A percentile compares a stretch with the other conserved stretches of the same genome.
Conservation (phyloP, 1,140 invertebrate genomes). For the Oreohelix idahoensis region DNA sequence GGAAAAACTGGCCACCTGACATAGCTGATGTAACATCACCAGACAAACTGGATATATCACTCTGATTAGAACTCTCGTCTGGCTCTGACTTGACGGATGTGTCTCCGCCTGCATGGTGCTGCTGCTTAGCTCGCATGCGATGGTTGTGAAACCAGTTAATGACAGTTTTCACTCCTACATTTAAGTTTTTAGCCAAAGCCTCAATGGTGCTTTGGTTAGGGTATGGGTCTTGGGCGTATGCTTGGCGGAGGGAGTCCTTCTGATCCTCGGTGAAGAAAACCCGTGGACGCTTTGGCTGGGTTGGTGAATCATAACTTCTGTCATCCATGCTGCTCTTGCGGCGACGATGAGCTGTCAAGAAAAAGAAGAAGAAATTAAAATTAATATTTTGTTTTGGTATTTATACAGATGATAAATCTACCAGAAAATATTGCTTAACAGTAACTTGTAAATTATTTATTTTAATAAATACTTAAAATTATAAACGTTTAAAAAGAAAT, state of each 20-base stretch:
- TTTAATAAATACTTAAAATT: no score
- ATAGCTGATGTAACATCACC: conserved; percentile 50
- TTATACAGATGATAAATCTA: neutral
- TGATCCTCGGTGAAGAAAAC: conserved; percentile 98
- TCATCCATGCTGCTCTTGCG: conserved; percentile 59
- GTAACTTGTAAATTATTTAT: no score
- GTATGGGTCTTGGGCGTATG: conserved; percentile 95
- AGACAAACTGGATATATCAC: conserved; percentile 71
- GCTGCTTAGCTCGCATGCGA: conserved; percentile 93
- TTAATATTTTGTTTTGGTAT: neutral
- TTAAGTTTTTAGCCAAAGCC: conserved; percentile 91
- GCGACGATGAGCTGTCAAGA: conserved; percentile 58
- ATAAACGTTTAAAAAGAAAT: no score
- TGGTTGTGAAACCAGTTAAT: conserved; percentile 99
- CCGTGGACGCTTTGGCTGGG: conserved; percentile 75
- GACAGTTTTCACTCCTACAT: conserved; percentile 94
- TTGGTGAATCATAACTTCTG: conserved; percentile 61
- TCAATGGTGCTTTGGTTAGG: conserved; percentile 96
- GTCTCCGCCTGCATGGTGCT: conserved; percentile 58
- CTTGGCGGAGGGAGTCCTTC: conserved; percentile 93
- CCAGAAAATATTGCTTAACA: no score
- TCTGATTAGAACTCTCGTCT: conserved; percentile 69
- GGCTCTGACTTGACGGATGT: conserved; percentile 54
- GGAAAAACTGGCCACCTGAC: conserved; percentile 32
- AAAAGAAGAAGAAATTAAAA: conserved; percentile 20